A percentile compares a stretch with the other conserved stretches of the same genome.
Conservation (phyloP, 2,113 vertebrate genomes). For the Heterochromis multidens region DNA sequence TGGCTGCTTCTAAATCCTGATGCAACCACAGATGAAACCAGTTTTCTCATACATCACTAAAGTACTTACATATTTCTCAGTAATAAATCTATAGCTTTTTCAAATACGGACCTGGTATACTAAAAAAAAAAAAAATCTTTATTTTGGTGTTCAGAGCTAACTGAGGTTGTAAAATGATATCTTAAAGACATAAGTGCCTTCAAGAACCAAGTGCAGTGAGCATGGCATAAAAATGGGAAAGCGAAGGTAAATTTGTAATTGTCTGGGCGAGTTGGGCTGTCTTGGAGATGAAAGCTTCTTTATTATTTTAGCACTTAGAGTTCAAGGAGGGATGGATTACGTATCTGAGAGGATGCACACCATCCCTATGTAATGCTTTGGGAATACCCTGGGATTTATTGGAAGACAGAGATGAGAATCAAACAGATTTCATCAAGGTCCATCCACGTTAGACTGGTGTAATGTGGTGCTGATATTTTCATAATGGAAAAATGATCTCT, state of each 20-base stretch:
- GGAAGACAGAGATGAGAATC: background rate
- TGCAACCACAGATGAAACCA: too few relatives aligned
- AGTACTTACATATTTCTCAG: too few relatives aligned
- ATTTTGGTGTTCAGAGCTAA: too few relatives aligned
- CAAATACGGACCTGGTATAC: rapidly evolving
- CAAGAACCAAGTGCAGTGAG: background rate
- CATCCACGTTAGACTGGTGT: background rate
- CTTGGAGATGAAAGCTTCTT: background rate
- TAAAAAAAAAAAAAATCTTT: too few relatives aligned
- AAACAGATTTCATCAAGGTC: background rate
- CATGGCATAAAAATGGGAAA: background rate
- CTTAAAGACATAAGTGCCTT: background rate
- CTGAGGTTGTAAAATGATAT: background rate
- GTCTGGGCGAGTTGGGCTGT: background rate
- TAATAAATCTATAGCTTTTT: too few relatives aligned
- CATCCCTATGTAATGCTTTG: background rate
- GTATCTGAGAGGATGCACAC: background rate
- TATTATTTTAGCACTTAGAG: background rate
- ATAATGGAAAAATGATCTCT: too few relatives aligned
- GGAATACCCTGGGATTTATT: background rate
- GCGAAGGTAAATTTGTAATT: rapidly evolving
- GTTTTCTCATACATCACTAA: too few relatives aligned
- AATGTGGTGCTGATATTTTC: too few relatives aligned
- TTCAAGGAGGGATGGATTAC: too few relatives aligned
- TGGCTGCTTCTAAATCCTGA: too few relatives aligned